Conservation (phyloP, 2,888 invertebrate species). For the Erebia palarica region DNA sequence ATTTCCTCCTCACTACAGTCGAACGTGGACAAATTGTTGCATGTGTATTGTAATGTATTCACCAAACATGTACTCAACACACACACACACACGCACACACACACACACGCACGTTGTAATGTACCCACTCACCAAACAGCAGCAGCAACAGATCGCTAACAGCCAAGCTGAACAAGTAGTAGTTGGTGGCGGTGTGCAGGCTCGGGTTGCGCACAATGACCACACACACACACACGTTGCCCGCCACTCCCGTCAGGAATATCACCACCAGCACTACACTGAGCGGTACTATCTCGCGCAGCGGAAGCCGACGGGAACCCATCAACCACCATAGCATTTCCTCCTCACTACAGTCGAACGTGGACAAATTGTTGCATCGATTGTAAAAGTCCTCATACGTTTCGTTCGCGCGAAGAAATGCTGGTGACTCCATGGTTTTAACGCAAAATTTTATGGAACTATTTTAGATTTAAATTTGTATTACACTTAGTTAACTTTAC, state of each 20-base stretch:
- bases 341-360: constrained; percentile 83
- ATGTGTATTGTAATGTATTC: constrained; percentile 60
- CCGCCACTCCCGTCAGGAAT: constrained; percentile 92
- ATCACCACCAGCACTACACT: constrained; percentile 89
- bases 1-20: constrained; percentile 84
- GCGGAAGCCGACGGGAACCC: constrained; percentile 84
- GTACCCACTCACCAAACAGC: constrained; percentile 90
- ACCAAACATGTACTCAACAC: too few relatives aligned
- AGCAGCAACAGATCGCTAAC: constrained; percentile 92
- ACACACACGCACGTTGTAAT: too few relatives aligned
- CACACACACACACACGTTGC: constrained; percentile 92
- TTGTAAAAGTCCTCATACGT: constrained; percentile 69
- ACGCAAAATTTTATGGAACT: neutral
- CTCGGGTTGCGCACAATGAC: constrained; percentile 91
- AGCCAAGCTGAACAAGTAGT: constrained; percentile 94
- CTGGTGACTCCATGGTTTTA: constrained; percentile 52
- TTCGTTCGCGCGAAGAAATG: constrained; percentile 65
- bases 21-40: constrained; percentile 73
- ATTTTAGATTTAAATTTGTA: neutral
- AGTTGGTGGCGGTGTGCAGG: constrained; percentile 95
- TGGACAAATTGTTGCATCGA: constrained; percentile 73
- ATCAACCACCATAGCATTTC: constrained; percentile 82
- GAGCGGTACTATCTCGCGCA: constrained; percentile 81
- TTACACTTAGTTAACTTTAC: neutral
- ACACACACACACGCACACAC: too few relatives aligned